Percentiles rank a stretch among this genome's conserved stretches.
These are phyloP conservation scores for Frankliniella intonsa DNA, from an alignment of 2,888 invertebrate genomes.

Conservation along the genomic window DNA sequence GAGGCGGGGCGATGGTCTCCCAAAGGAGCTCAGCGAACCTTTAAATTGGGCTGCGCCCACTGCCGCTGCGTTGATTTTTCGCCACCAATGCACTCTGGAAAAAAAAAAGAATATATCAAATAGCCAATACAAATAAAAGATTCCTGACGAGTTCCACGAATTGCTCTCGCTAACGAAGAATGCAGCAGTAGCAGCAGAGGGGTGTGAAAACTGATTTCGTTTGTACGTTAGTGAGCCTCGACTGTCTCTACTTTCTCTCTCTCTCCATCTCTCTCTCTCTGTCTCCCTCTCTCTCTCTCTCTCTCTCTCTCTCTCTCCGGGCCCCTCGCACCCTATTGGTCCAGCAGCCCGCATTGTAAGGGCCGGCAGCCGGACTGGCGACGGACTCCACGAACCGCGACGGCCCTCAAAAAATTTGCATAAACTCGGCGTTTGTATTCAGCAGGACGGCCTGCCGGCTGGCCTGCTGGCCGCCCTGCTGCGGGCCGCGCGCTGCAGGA, in stretches of 20 bases:
- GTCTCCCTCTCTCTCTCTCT: background rate
- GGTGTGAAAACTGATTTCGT: too few species aligned
- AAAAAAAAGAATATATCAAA: too few species aligned
- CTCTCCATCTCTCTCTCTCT: background rate
- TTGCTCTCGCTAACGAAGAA: too few species aligned
- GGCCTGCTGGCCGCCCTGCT: background rate
- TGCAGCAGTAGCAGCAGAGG: too few species aligned
- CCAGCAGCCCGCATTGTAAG: too few species aligned
- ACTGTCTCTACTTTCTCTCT: background rate
- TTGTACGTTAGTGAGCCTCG: too few species aligned
- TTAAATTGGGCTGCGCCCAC: background rate
- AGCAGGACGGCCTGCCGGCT: background rate
- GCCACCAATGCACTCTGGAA: too few species aligned
- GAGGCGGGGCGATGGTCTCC: background rate
- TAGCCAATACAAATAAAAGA: too few species aligned
- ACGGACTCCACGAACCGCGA: background rate
- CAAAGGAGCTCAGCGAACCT: background rate
- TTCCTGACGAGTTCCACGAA: too few species aligned
- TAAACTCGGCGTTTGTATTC: conserved; percentile 21
- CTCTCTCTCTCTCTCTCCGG: background rate
- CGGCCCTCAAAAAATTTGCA: conserved; percentile 20
- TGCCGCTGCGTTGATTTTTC: too few species aligned
- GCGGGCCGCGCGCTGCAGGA: background rate
- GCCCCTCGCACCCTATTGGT: background rate
- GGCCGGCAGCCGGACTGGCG: background rate